A percentile compares a stretch with the other conserved stretches of the same genome.
Conservation (phyloP, 2,888 invertebrate species). For the Zelleria hepariella region DNA sequence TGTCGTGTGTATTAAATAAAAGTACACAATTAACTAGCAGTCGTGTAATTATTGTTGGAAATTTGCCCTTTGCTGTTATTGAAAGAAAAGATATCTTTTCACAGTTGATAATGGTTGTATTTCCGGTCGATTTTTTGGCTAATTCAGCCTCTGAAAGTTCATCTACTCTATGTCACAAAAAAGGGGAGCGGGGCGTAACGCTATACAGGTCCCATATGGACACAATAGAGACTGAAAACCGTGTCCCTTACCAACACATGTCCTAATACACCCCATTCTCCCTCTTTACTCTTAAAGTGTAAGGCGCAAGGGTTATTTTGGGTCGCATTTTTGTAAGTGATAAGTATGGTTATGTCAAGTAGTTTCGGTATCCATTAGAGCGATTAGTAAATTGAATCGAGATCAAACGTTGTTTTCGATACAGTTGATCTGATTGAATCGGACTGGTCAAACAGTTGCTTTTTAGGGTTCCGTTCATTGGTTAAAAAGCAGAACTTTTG, state of each 20-base stretch:
- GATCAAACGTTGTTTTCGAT: slow-evolving; percentile 4
- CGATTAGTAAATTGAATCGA: slow-evolving; percentile 1
- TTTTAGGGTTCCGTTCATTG: neutral
- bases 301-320: neutral
- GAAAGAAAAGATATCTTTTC: no score
- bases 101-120: no score
- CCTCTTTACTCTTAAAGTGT: neutral
- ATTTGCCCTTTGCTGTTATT: no score
- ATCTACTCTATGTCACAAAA: neutral
- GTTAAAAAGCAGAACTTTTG: neutral
- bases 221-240: slow-evolving; percentile 18
- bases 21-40: no score
- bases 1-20: no score
- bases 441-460: neutral
- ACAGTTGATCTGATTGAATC: neutral
- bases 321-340: neutral
- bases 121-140: no score
- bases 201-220: slow-evolving; percentile 19
- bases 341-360: neutral
- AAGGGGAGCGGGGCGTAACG: slow-evolving; percentile 1
- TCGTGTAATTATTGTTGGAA: no score
- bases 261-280: neutral
- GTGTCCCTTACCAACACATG: slow-evolving; percentile 4
- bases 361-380: neutral
- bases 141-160: no score